Evolutionary conservation across 53 echinoderm and acorn worm genomes (phyloP), one percentile per base, ranked within the genome.

Genomic region (Zoroaster sp.): DNA sequence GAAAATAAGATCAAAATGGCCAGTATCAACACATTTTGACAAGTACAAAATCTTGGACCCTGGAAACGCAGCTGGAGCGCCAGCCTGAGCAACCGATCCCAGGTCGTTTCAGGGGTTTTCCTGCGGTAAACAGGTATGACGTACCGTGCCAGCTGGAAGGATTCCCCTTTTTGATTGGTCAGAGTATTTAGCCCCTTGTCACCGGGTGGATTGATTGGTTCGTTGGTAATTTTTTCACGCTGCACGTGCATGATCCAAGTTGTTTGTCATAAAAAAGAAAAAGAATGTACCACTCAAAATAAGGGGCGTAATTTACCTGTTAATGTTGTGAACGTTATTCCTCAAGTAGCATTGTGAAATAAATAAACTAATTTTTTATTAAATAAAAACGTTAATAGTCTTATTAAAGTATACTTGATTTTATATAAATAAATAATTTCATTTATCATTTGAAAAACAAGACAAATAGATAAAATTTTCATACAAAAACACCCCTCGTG

Each of bases 141-240:
- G 43, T 44, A 44, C 67, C 43, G 68, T 9, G 43, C 83, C 83
- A 83, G 83, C 83, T 83, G 83, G 83, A 83, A 43, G 83, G 83
- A 83, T 83, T 83, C 83, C 83, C 83, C 83, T 41, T 83, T 83
- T 83, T 68, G 68, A 83, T 83, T 83, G 83, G 83, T 42, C 83
- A 83, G 83, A 83, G 41, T 83, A 68, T 83, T 68, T 83, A 83
- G 83, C 38, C 69, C 81, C 41, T 44, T 83, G 83, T 83, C 83
- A 12, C 83, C 69, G 83, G 66, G 83, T 67, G 35, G 68, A 42
- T 39, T 40, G 43, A 83, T 83, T 83, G 83, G 83, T 44, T 83
- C 3, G 15, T 5, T 7, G 21, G 30, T 9, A 44, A 43, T 83
- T 36, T 67, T 45, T 12, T 28, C 83, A 83, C 83, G 83, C 83